Conservation (phyloP, 2,888 invertebrate species). For the Synergus japonicus region DNA sequence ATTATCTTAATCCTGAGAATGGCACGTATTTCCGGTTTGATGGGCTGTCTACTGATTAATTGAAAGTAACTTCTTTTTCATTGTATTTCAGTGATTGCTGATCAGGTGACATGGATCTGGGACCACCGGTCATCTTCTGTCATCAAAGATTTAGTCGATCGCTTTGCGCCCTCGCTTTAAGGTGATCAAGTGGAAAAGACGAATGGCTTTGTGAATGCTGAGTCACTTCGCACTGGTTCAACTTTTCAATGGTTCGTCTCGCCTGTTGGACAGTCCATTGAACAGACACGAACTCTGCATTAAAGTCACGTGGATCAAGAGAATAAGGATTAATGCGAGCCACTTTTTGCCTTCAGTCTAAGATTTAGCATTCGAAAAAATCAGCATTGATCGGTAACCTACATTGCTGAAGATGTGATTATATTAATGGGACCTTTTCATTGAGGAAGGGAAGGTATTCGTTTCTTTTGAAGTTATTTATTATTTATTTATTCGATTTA, state of each 20-base stretch:
- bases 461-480: background rate
- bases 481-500: background rate
- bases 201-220: slow-evolving; percentile 45
- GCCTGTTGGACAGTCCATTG: slow-evolving; percentile 59
- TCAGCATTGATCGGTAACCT: background rate
- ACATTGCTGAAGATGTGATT: background rate
- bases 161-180: background rate
- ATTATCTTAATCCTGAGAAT: background rate
- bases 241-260: slow-evolving; percentile 54
- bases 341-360: background rate
- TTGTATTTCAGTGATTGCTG: background rate
- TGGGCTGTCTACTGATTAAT: background rate
- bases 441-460: too few species aligned
- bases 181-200: background rate
- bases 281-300: slow-evolving; percentile 46
- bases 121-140: background rate
- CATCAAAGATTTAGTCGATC: background rate
- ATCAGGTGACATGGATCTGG: background rate
- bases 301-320: slow-evolving; percentile 18
- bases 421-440: background rate
- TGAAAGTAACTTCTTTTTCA: background rate
- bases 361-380: background rate
- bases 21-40: background rate
- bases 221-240: slow-evolving; percentile 60
- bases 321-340: background rate